Conservation (phyloP, 2,113 vertebrate species). For the Cyanistes caeruleus region DNA sequence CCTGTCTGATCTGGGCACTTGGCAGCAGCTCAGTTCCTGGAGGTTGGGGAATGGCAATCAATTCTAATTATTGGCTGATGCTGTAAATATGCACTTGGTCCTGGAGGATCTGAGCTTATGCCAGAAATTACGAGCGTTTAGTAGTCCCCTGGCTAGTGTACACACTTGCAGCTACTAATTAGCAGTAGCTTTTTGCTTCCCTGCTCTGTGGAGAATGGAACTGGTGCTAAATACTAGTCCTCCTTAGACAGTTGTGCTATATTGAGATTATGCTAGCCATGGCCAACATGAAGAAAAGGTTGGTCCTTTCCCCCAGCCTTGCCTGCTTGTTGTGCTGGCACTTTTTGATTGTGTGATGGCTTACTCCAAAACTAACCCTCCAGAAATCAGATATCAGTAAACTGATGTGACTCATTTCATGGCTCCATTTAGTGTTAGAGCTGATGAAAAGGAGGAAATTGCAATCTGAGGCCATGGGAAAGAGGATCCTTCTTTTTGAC, state of each 20-base stretch:
- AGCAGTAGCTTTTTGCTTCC: neutral
- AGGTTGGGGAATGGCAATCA: neutral
- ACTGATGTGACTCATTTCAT: neutral
- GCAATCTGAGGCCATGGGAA: neutral
- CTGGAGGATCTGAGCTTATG: neutral
- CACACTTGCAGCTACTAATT: constrained; percentile 4
- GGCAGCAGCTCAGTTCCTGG: neutral
- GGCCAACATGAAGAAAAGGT: neutral
- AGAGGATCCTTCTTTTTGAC: neutral
- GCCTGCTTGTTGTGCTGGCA: neutral
- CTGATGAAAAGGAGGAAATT: neutral
- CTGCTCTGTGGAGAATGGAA: neutral
- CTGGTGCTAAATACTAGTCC: neutral
- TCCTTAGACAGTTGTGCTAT: neutral
- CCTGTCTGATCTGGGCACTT: neutral
- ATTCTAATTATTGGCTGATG: neutral
- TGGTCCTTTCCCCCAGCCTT: neutral
- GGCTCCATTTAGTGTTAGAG: neutral
- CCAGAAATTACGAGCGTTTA: neutral
- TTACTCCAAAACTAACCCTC: neutral
- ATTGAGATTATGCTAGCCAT: neutral
- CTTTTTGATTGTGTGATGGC: neutral
- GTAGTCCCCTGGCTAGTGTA: neutral
- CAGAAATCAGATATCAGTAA: neutral
- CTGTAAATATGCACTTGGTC: neutral